phyloP scores from a whole-genome alignment of 2,113 vertebrate genomes.

The Ictalurus furcatus region DNA sequence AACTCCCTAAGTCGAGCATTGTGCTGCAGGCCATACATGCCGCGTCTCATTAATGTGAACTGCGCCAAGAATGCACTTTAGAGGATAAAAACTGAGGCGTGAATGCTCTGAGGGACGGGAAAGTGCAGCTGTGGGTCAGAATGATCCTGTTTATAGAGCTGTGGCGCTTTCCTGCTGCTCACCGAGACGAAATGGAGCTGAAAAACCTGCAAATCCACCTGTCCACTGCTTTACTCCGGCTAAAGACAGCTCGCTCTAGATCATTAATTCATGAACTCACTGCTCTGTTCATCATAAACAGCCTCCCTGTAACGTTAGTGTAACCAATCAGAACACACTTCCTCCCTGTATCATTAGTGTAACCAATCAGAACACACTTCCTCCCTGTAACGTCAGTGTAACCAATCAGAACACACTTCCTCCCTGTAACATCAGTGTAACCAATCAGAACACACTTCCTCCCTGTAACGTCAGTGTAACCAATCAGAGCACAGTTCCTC shows the following conservation, averaged over 20 bases:
- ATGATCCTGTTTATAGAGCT: not conserved
- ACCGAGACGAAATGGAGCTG: not conserved
- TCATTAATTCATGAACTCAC: not conserved
- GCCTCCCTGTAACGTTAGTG: not conserved
- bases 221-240: not conserved
- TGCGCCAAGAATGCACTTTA: slow-evolving; percentile 22
- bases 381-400: not conserved
- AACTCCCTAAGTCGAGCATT: not conserved
- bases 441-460: not conserved
- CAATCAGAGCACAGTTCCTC: not conserved
- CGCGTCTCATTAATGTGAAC: not conserved
- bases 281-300: not conserved
- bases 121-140: not conserved
- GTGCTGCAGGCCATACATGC: not conserved
- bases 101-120: not conserved
- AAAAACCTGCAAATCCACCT: not conserved
- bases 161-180: not conserved
- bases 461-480: not conserved
- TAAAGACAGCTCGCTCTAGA: not conserved
- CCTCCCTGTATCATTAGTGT: not conserved
- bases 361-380: not conserved
- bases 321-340: not conserved
- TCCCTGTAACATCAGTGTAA: not conserved
- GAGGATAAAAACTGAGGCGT: not conserved
- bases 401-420: not conserved